Evolutionary conservation across 2,797 vertebrate genomes (phyloP).

Genomic region (Melanotaenia trifasciata): DNA sequence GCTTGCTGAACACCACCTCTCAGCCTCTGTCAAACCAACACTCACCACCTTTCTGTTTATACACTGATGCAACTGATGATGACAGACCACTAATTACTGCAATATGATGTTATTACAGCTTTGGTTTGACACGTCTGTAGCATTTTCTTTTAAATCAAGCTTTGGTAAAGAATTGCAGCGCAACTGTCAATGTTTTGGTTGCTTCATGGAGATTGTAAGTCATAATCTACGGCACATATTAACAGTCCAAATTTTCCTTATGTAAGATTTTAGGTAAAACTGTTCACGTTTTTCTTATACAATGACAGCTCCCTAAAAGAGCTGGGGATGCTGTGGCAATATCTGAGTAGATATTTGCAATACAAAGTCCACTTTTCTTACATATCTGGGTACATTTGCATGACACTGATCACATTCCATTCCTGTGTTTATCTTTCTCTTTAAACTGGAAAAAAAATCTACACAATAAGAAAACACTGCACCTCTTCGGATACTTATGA

Average conservation of each 20-base stretch:
- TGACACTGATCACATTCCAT: constrained; percentile 50
- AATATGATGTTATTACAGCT: constrained; percentile 54
- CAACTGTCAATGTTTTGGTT: constrained; percentile 39
- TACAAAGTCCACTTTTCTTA: constrained; percentile 31
- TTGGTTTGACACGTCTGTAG: constrained; percentile 55
- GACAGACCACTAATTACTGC: constrained; percentile 44
- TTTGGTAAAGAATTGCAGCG: constrained; percentile 25
- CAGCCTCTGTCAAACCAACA: constrained; percentile 19
- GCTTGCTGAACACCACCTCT: constrained; percentile 33
- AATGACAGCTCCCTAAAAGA: constrained; percentile 43
- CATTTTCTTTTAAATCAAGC: constrained; percentile 39
- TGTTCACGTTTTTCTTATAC: constrained; percentile 30
- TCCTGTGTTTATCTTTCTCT: constrained; percentile 63
- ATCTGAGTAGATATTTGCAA: constrained; percentile 41
- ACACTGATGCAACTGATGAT: constrained; percentile 41
- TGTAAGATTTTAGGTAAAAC: constrained; percentile 53
- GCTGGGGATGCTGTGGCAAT: constrained; percentile 36
- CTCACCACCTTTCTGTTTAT: constrained; percentile 55
- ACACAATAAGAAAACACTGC: constrained; percentile 48
- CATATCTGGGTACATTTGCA: constrained; percentile 49
- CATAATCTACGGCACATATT: constrained; percentile 25
- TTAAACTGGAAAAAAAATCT: constrained; percentile 43
- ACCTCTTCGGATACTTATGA: constrained; percentile 61
- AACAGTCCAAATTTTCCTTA: constrained; percentile 25
- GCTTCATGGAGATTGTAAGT: constrained; percentile 14